Evolutionary conservation across 2,113 vertebrate genomes (phyloP).

Genomic region (Festucalex cinctus): DNA sequence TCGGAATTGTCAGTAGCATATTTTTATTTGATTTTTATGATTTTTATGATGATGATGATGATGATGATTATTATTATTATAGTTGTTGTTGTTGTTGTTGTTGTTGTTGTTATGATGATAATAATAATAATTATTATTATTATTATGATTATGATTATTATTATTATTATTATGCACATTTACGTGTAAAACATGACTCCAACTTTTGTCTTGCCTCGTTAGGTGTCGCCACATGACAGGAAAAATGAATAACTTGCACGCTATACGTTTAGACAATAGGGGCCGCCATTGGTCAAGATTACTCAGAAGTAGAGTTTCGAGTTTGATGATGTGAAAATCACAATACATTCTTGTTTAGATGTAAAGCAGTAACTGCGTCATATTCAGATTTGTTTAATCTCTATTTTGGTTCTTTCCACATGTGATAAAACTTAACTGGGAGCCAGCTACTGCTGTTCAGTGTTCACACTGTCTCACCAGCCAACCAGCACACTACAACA

Average conservation of each 20-base stretch:
- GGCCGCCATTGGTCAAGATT: slow-evolving; percentile 36
- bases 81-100: no score
- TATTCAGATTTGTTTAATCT: background rate
- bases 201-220: background rate
- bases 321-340: background rate
- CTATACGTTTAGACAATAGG: slow-evolving; percentile 35
- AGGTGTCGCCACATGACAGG: background rate
- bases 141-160: no score
- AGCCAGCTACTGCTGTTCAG: slow-evolving; percentile 37
- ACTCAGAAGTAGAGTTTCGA: background rate
- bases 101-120: no score
- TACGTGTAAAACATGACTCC: no score
- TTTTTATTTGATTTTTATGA: no score
- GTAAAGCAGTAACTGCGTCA: background rate
- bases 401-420: background rate
- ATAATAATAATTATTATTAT: no score
- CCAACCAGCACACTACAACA: slow-evolving; percentile 51
- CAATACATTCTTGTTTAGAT: background rate
- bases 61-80: no score
- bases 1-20: no score
- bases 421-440: slow-evolving; percentile 19
- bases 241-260: slow-evolving; percentile 12
- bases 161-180: no score
- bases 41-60: no score
- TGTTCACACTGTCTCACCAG: slow-evolving; percentile 49